Evolutionary conservation across 1,140 invertebrate genomes (phyloP).

Genomic region (Cotesia glomerata): DNA sequence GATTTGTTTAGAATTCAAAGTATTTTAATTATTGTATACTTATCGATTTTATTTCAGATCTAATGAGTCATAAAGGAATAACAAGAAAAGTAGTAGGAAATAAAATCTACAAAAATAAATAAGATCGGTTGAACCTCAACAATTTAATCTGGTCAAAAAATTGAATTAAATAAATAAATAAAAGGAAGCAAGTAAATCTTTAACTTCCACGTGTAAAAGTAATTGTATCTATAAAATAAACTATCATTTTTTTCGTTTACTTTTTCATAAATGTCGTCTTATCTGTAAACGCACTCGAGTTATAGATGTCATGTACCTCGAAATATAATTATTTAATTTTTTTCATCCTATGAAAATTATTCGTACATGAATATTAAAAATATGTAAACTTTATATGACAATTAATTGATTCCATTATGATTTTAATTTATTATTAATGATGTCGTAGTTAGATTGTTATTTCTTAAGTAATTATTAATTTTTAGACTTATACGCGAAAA

Average conservation of each 20-base stretch:
- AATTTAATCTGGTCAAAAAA: conserved; percentile 29
- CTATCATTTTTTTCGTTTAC: conserved; percentile 38
- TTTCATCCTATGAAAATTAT: too few relatives aligned
- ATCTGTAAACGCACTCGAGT: conserved; percentile 28
- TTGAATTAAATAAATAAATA: conserved; percentile 33
- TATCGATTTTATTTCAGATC: conserved; percentile 46
- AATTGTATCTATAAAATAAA: conserved; percentile 53
- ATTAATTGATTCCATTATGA: too few relatives aligned
- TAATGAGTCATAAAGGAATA: conserved; percentile 41
- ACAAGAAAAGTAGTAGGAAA: conserved; percentile 4
- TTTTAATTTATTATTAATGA: too few relatives aligned
- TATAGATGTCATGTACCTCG: not conserved
- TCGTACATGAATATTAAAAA: too few relatives aligned
- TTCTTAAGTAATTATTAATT: too few relatives aligned
- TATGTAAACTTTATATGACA: too few relatives aligned
- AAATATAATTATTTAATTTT: conserved; percentile 12
- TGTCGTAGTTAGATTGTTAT: too few relatives aligned
- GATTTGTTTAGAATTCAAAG: too few relatives aligned
- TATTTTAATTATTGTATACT: conserved; percentile 18
- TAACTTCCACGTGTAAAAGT: conserved; percentile 27
- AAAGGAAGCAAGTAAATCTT: not conserved
- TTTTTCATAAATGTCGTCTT: conserved; percentile 36
- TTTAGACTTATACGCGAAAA: too few relatives aligned
- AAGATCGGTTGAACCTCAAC: not conserved
- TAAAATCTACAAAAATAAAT: not conserved